Base-by-base conservation (phyloP, 2,797 vertebrate species). In the Nannoperca obscura region DNA sequence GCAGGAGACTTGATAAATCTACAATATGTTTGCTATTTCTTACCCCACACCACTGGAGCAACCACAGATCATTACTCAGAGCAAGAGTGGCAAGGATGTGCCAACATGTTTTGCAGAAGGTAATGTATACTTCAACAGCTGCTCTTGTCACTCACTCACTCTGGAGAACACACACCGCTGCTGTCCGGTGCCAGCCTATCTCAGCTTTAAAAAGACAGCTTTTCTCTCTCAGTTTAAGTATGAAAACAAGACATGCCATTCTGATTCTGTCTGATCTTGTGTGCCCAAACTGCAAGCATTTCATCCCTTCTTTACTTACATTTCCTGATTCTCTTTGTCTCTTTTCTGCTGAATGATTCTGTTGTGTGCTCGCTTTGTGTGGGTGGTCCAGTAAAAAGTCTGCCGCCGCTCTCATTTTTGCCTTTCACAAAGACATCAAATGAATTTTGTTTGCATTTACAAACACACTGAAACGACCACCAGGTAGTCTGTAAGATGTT, bases 361-460 rank as follows among this genome's bases (percentile, higher is more conserved):
- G 86, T 65, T 42, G 54, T 65, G 49, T 58, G 57, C 50, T 54
- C 14, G 34, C 72, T 84, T 63, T 66, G 55, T 52, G 83, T 82
- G 77, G 83, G 81, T 50, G 53, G 68, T 70, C 64, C 71, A 57
- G 70, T 82, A 84, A 86, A 84, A 38, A 65, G 71, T 68, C 46
- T 61, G 60, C 59, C 12, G 15, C 30, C 0, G 44, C 63, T 75
- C 61, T 77, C 58, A 40, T 75, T 65, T 34, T 54, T 68, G 74
- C 80, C 60, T 79, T 75, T 73, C 36, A 81, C 50, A 86, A 87
- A 75, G 52, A 78, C 68, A 81, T 78, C 44, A 80, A 85, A 82
- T 65, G 30, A 76, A 61, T 62, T 84, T 86, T 81, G 60, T 81
- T 54, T 36, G 65, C 34, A 53, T 27, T 72, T 62, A 73, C 71